Evolutionary conservation across 1,140 invertebrate genomes (phyloP).

Genomic region (Nylanderia fulva): DNA sequence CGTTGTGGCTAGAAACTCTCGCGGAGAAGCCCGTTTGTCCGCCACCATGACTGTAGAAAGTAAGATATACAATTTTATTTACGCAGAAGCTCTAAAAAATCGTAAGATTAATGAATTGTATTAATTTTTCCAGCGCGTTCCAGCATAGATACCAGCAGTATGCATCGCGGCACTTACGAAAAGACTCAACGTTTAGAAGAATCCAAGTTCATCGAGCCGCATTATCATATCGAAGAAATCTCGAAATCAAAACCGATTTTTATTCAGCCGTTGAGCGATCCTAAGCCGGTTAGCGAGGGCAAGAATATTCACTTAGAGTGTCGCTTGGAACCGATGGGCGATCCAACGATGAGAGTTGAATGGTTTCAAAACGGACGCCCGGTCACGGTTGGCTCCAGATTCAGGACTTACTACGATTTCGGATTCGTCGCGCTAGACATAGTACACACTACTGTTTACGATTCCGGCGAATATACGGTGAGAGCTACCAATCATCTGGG

Average conservation of each 20-base stretch:
- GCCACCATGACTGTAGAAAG: slow-evolving; percentile 95
- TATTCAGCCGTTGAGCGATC: slow-evolving; percentile 93
- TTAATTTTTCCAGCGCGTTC: slow-evolving; percentile 89
- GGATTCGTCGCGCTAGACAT: slow-evolving; percentile 97
- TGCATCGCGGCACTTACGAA: slow-evolving; percentile 93
- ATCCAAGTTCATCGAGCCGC: slow-evolving; percentile 93
- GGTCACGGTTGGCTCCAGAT: slow-evolving; percentile 95
- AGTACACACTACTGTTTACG: slow-evolving; percentile 93
- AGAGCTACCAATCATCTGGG: slow-evolving; percentile 97
- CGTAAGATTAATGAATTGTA: slow-evolving; percentile 53
- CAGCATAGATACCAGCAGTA: slow-evolving; percentile 94
- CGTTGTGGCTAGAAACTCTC: slow-evolving; percentile 94
- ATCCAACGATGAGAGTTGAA: slow-evolving; percentile 98
- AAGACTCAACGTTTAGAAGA: slow-evolving; percentile 95
- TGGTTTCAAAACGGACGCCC: slow-evolving; percentile 97
- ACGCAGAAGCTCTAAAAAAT: not conserved
- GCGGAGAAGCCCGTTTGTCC: slow-evolving; percentile 93
- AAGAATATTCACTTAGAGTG: slow-evolving; percentile 97
- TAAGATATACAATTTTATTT: slow-evolving; percentile 85
- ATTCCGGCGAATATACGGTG: slow-evolving; percentile 97
- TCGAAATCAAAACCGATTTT: slow-evolving; percentile 97
- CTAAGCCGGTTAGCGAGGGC: slow-evolving; percentile 94
- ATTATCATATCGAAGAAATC: slow-evolving; percentile 96
- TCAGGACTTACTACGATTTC: slow-evolving; percentile 98
- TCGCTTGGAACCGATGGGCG: slow-evolving; percentile 96